Evolutionary conservation across 2,888 invertebrate genomes (phyloP), one percentile per base, ranked within the genome.

Genomic region (Eilema griseolum): DNA sequence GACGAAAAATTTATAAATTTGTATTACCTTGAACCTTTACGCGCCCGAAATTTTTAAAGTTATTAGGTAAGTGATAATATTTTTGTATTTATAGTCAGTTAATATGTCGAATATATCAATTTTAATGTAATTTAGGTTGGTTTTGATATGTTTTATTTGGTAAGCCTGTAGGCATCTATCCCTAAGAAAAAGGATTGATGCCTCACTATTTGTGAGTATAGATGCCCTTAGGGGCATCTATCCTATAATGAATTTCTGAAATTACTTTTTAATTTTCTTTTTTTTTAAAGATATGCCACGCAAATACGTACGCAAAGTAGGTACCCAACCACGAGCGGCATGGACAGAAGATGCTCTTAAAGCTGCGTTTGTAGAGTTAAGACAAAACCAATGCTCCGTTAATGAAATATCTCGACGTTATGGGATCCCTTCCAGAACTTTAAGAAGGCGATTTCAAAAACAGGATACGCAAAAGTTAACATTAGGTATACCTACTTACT

Each of bases 401-500:
- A 61, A 61, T 23, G 61, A 61, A 61, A 61, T 61, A 23, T 31
- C 61, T 33, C 61, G 61, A 10, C 37, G 33, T n/a, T 61, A 61
- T 33, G 37, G 61, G 3, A 61, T 61, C 37, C 33, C 61, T 11
- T 0, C 23, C 33, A 61, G 61, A 11, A 61, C 61, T 11, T 11
- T 61, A 4, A 31, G 10, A 16, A 61, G 61, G 33, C 33, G 61
- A 61, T 61, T 23, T 10, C 23, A 1, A 16, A 61, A 61, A 61
- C 61, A 61, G 37, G 37, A 62, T 37, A 31, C 23, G 0, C 3
- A 23, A 12, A 62, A 62, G 37, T 0, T 37, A 0, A 62, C 61
- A 24, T 37, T 62, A 62, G 61, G 61, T 62, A 61, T 3, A 0
- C 2, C 3, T 5, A 28, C 28, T 5, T 28, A 28, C 28, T 28